Base-by-base conservation (phyloP, 2,113 vertebrate species). In the Chaenogobius annularis region DNA sequence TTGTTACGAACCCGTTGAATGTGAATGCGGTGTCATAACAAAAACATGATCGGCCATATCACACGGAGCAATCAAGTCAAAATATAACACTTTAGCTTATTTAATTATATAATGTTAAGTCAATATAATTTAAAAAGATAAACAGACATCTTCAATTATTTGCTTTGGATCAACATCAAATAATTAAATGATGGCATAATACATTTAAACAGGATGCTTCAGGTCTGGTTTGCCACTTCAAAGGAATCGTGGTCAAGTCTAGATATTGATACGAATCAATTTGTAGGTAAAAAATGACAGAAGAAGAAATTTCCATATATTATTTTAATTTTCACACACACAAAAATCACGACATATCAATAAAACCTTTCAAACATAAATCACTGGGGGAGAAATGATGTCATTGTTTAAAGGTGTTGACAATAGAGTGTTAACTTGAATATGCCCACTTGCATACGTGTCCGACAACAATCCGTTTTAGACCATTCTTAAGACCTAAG, bases 221-320 rank as follows among this genome's bases (percentile, higher is more conserved):
- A 31, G 26, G 26, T 31, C 26, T 4, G 26, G 26, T 31, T 31
- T 31, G 26, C 26, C 26, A 31, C 26, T 31, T 4, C 1, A 31
- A 31, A 31, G 26, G 26, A 31, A 31, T 31, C 1, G 26, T 31
- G 26, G 1, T 31, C 26, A 31, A 31, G 26, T 31, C 26, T 31
- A n/a, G n/a, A n/a, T n/a, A n/a, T n/a, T 35, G 2, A 40, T 40
- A 9, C 1, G 3, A 7, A 40, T 40, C 5, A 40, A 40, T 40
- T 40, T 19, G 17, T 50, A 13, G 48, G 68, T 43, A 19, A 48
- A 66, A 79, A 63, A 43, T 69, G 68, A 79, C 71, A 73, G 14
- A 10, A 19, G 50, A 43, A 68, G 68, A 81, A 82, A 82, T 77
- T 55, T 61, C 66, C 85, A 89, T 90, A 90, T 90, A 91, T 91